Evolutionary conservation across 2,888 invertebrate genomes (phyloP), one percentile per base, ranked within the genome.

Genomic region (Bugulina stolonifera): DNA sequence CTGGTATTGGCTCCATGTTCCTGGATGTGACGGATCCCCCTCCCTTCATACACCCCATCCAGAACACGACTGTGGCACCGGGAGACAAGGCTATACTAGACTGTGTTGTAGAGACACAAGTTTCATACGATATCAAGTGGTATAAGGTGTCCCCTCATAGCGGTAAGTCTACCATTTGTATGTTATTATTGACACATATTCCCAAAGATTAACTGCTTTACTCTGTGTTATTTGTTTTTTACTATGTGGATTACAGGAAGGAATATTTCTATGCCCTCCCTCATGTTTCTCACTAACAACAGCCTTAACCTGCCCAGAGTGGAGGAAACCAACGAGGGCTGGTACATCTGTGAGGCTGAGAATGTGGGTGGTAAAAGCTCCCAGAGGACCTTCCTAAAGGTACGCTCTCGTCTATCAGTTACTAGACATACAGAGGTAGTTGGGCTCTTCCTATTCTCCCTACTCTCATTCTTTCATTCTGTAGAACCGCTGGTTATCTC

Each of bases 341-440:
- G 79, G 73, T 87, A 87, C 77, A 78, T 82, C 10, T 87, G 87
- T 75, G 80, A 81, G 69, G 87, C 86, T 2, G 78, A 81, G 27
- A 87, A 87, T 76, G 85, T 84, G 73, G 87, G 87, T n/a, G 87
- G 87, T 43, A 5, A n/a, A 43, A 23, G 35, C 23, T 70, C 70
- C 23, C 25, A 43, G 23, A n/a, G 70, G 3, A 54, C 54, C 23
- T 70, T 54, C 29, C 70, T 70, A 3, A 70, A 70, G 54, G 70
- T 70, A 27, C 22, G 69, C 25, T n/a, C 5, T 57, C 18, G 10
- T 52, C 10, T 14, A n/a, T n/a, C n/a, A n/a, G n/a, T n/a, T n/a
- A n/a, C n/a, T n/a, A n/a, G n/a, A n/a, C n/a, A n/a, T n/a, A n/a
- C n/a, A n/a, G n/a, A n/a, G n/a, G n/a, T n/a, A n/a, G n/a, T n/a